A percentile compares a stretch with the other conserved stretches of the same genome.
Conservation (phyloP, 2,113 vertebrate species). For the Bos taurus region ARS-UCD2.0 NC_037336.1:73028001-73028500, state of each 20-base stretch:
- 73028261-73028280: background rate
- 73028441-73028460: constrained; percentile 89
- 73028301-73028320: background rate
- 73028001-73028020: background rate
- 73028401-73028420: constrained; percentile 6
- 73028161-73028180: constrained; percentile 9
- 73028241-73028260: constrained; percentile 18
- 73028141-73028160: background rate
- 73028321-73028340: background rate
- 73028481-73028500: constrained; percentile 92
- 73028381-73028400: background rate
- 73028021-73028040: background rate
- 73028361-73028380: background rate
- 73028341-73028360: constrained; percentile 20
- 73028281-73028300: background rate
- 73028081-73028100: background rate
- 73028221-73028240: background rate
- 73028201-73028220: background rate
- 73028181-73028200: background rate
- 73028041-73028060: background rate
- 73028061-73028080: background rate
- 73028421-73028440: constrained; percentile 16
- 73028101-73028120: constrained; percentile 19
- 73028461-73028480: constrained; percentile 98
- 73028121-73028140: background rate